Base-by-base conservation (phyloP, 2,888 invertebrate genomes). In the Philaethria dido region DNA sequence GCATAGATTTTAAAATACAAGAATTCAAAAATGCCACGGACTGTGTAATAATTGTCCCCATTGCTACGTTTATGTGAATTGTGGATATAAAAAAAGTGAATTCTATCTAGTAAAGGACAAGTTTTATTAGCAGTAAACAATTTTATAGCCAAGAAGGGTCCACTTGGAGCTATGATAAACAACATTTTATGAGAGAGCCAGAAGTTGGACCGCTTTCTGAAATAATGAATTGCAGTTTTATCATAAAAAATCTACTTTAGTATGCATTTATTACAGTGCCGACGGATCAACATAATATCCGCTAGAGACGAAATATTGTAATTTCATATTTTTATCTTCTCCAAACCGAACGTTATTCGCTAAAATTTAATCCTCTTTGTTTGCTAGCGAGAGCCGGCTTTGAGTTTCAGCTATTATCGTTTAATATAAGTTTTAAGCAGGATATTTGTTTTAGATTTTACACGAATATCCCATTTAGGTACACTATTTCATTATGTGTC, bases 1-100 rank as follows among this genome's bases (percentile, higher is more conserved):
- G 57, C 57, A 42, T 57, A 57, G 25, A 42, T n/a, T 25, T 57
- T 57, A 25, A 57, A 57, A 42, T 57, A 25, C 13, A 11, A 42
- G 2, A 25, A 25, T n/a, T 22, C n/a, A 22, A 39, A 57, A 39
- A n/a, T 36, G n/a, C 5, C 39, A n/a, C 6, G n/a, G 55, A 9
- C 1, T 47, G 47, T 47, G 6, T 42, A 55, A 55, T 55, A 55
- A 55, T 14, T 20, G 54, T 20, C 36, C 13, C 6, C 1, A 13
- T 39, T 3, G 29, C 39, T 4, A 22, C 39, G 8, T 39, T 22
- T 11, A 57, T n/a, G 8, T 11, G 39, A n/a, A 0, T 42, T n/a
- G 22, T 11, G 22, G 9, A 42, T 42, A 22, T 57, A 25, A n/a
- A 57, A 57, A 57, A 57, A 25, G 11, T 42, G 9, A 42, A 16